Evolutionary conservation across 2,797 vertebrate genomes (phyloP).

Genomic region (Urocyon cinereoargenteus): DNA sequence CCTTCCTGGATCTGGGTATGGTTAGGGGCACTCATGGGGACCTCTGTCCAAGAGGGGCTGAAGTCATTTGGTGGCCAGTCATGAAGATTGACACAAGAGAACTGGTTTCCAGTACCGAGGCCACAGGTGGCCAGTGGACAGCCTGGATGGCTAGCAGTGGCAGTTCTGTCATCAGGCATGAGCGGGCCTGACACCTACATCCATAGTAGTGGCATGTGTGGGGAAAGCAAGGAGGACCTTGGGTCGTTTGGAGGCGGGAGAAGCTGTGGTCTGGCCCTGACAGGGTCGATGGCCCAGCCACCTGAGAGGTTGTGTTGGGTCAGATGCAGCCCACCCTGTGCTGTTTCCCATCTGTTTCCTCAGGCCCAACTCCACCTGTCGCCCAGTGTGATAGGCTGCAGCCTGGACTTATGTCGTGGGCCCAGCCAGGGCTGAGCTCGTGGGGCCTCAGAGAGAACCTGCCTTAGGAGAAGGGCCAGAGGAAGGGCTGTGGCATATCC

Average conservation of each 20-base stretch:
- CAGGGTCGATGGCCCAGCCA: neutral
- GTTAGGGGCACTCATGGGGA: neutral
- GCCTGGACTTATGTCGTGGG: neutral
- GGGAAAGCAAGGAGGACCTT: neutral
- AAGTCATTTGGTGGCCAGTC: neutral
- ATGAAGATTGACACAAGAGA: neutral
- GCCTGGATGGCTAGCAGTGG: neutral
- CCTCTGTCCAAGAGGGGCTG: neutral
- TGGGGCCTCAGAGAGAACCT: neutral
- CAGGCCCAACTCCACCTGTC: neutral
- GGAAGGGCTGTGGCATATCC: neutral
- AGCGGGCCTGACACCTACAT: neutral
- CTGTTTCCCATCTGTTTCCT: neutral
- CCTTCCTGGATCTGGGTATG: neutral
- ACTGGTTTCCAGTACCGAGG: neutral
- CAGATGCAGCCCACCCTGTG: neutral
- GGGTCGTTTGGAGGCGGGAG: neutral
- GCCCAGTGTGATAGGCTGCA: neutral
- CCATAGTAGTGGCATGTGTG: neutral
- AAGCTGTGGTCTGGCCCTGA: neutral
- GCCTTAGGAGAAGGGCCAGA: neutral
- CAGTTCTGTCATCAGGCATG: neutral
- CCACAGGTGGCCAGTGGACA: neutral
- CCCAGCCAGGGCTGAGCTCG: neutral
- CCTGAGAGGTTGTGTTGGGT: neutral